Base-by-base conservation (phyloP, 2,113 vertebrate genomes). In the Megaceryle torquata region DNA sequence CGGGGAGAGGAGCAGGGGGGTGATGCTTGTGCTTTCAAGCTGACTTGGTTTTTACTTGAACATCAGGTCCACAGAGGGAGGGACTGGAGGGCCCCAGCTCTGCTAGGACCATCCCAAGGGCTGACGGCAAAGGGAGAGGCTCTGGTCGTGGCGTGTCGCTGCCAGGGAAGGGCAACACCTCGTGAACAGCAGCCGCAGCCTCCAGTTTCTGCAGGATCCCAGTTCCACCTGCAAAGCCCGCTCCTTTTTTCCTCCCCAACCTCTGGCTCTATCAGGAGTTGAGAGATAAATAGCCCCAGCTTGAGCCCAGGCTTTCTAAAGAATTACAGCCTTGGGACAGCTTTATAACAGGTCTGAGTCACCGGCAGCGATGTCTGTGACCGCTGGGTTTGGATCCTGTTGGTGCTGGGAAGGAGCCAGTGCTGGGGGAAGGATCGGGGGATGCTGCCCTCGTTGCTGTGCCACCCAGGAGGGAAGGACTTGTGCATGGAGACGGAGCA, bases 101-200 rank as follows among this genome's bases (percentile, higher is more conserved):
- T 33, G 18, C 41, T 7, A 20, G 50, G 44, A 53, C 6, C 61
- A 53, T 3, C 85, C 86, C 4, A 1, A 74, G 71, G 35, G 53
- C 79, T 48, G 41, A 8, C 24, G 11, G 43, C 53, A 37, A 4
- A 15, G 37, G 19, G 3, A 29, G 33, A 8, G 1, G 29, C 11
- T n/a, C 65, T 4, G 0, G n/a, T 11, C 0, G 2, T 37, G 35
- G 50, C 10, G 0, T 13, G 8, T 3, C 4, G 2, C 41, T 33
- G 29, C 1, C 3, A 2, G 26, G 21, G 37, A 41, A 75, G 19
- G 2, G 7, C 64, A 21, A 59, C 85, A 26, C 12, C 18, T 51
- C 51, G 1, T 0, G 1, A 48, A 29, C 31, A 25, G 18, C 22
- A 46, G 1, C 39, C 3, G 1, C 46, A 59, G 24, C 35, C 39